Evolutionary conservation across 23 tunicate species (phyloP).

Genomic region (Halocynthia aurantium): DNA sequence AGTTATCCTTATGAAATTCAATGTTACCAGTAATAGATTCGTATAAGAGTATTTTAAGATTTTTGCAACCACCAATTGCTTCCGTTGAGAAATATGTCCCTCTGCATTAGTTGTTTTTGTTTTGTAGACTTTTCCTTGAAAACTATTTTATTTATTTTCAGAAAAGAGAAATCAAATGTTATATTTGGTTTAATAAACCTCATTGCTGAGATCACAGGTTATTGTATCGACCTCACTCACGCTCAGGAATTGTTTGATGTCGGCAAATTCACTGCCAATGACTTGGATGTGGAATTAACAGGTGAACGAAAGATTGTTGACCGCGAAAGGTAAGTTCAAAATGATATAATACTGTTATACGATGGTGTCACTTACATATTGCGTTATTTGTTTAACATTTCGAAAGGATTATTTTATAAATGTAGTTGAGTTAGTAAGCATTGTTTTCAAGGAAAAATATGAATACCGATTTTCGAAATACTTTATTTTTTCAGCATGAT

Average conservation of each 20-base stretch:
- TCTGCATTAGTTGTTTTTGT: not conserved
- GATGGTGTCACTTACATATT: too few species aligned
- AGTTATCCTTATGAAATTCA: not conserved
- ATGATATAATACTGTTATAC: not conserved
- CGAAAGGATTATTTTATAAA: too few species aligned
- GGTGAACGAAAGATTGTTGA: not conserved
- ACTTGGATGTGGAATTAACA: not conserved
- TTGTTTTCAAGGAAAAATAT: not conserved
- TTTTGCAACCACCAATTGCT: not conserved
- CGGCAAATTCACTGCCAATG: slow-evolving; percentile 10
- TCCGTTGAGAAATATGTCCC: not conserved
- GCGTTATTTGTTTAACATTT: too few species aligned
- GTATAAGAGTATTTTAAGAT: not conserved
- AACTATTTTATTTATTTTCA: not conserved
- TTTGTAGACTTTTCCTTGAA: not conserved
- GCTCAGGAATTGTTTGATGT: slow-evolving; percentile 23
- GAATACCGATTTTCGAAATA: not conserved
- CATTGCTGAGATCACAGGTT: slow-evolving; percentile 15
- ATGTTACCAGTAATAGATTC: not conserved
- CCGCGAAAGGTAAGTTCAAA: not conserved
- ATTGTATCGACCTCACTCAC: not conserved
- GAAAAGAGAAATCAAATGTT: slow-evolving; percentile 3
- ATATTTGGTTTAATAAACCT: slow-evolving; percentile 6
- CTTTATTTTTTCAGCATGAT: slow-evolving; percentile 7
- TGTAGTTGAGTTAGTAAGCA: too few species aligned